Evolutionary conservation across 2,888 invertebrate species (phyloP).

Genomic region (Craniophora ligustri): DNA sequence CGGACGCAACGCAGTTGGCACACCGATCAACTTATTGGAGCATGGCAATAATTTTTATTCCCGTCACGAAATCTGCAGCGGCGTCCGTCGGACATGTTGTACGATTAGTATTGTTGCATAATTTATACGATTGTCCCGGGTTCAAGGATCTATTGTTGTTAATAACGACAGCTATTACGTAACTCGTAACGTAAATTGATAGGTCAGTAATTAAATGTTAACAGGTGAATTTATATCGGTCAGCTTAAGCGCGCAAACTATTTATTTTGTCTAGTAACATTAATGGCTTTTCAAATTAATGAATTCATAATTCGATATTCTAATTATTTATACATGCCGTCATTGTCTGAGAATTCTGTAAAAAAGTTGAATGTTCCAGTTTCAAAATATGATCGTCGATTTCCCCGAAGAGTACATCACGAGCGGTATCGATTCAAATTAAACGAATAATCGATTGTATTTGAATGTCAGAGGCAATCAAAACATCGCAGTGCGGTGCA

Average conservation of each 20-base stretch:
- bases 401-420: slow-evolving; percentile 55
- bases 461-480: slow-evolving; percentile 86
- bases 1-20: slow-evolving; percentile 71
- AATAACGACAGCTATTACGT: slow-evolving; percentile 54
- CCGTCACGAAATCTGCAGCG: slow-evolving; percentile 71
- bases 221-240: slow-evolving; percentile 37
- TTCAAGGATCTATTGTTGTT: slow-evolving; percentile 67
- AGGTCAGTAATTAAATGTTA: slow-evolving; percentile 50
- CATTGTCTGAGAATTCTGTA: slow-evolving; percentile 32
- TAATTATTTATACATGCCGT: slow-evolving; percentile 11
- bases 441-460: slow-evolving; percentile 85
- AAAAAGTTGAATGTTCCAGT: slow-evolving; percentile 60
- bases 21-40: slow-evolving; percentile 84
- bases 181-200: slow-evolving; percentile 52
- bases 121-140: slow-evolving; percentile 67
- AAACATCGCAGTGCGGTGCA: slow-evolving; percentile 79
- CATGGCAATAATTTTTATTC: slow-evolving; percentile 81
- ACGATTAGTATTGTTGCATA: slow-evolving; percentile 75
- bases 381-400: slow-evolving; percentile 62
- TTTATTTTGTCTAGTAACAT: slow-evolving; percentile 21
- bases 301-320: slow-evolving; percentile 4
- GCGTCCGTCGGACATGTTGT: slow-evolving; percentile 71
- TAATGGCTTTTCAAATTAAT: background rate
- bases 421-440: slow-evolving; percentile 78
- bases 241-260: slow-evolving; percentile 11